These are phyloP conservation scores for Bombus sylvicola DNA, from an alignment of 1,140 invertebrate genomes.

Conservation along the genomic window DNA sequence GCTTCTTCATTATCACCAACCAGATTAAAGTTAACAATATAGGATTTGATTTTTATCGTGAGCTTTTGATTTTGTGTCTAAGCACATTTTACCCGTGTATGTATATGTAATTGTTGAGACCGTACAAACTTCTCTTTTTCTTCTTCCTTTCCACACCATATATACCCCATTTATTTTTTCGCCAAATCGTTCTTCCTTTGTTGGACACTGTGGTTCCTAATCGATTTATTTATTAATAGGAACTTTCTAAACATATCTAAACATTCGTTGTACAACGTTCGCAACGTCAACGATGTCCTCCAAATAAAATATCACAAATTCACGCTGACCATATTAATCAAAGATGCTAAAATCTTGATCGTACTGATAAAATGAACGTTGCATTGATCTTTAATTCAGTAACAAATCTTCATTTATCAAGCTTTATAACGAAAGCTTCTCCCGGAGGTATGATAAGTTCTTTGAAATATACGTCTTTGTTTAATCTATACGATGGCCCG, in stretches of 20 bases:
- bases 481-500: conserved; percentile 83
- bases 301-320: conserved; percentile 32
- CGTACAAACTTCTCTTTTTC: background rate
- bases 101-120: background rate
- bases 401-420: conserved; percentile 85
- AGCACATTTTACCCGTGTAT: conserved; percentile 21
- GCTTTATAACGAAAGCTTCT: conserved; percentile 86
- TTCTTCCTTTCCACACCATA: background rate
- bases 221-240: conserved; percentile 26
- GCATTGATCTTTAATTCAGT: background rate
- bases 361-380: conserved; percentile 27
- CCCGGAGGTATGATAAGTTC: conserved; percentile 85
- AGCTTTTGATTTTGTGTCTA: conserved; percentile 19
- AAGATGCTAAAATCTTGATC: background rate
- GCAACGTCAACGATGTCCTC: conserved; percentile 3
- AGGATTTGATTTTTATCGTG: conserved; percentile 27
- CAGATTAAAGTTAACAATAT: conserved; percentile 14
- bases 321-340: conserved; percentile 9
- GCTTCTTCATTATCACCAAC: conserved; percentile 25
- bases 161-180: background rate
- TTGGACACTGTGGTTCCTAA: conserved; percentile 7
- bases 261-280: conserved; percentile 49
- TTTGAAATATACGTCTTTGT: conserved; percentile 87
- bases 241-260: conserved; percentile 23
- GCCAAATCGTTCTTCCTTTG: background rate